Evolutionary conservation across 1,140 invertebrate genomes (phyloP), one percentile per base, ranked within the genome.

Genomic region (Drosophila kikkawai): DNA sequence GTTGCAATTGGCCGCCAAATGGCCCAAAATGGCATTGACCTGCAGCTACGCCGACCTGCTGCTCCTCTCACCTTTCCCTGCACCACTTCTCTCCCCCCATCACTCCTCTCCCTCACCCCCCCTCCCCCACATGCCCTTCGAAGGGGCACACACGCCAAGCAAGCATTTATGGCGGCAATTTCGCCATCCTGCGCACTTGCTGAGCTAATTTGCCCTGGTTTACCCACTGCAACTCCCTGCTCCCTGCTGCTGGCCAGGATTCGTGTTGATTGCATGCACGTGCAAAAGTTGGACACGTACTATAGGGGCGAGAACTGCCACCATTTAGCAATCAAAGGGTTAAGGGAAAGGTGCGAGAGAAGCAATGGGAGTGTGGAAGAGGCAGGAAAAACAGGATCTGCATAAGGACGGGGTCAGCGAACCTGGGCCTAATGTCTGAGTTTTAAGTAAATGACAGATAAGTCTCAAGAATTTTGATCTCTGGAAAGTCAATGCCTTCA

Each of bases 151-250:
- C 45, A 86, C 82, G 65, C 75, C 65, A 85, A 56, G 65, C 60
- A 45, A 66, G 74, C 82, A 85, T 85, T 86, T 86, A 79, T 85
- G 75, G 82, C 82, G 53, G 69, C 82, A 86, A 86, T 82, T 85
- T 86, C 22, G 61, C 61, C 82, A 82, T 85, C 74, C 79, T 81
- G 74, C 77, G 63, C 82, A 81, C 69, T 75, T 82, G 58, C 37
- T 67, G 79, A 79, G 70, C 82, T 86, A 85, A 85, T 85, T 85
- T 85, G 65, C 78, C 75, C 80, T 60, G 64, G 59, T 66, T 75
- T 60, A 58, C 44, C 19, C 19, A 6, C 34, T 55, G 51, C 51
- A 55, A 37, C 12, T 37, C 13, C 51, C 19, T 11, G 32, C 7
- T 22, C 8, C 11, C 37, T 22, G 32, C 51, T 47, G 53, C 32